Evolutionary conservation across 2,797 vertebrate genomes (phyloP).

Genomic region (Potorous gilbertii): DNA sequence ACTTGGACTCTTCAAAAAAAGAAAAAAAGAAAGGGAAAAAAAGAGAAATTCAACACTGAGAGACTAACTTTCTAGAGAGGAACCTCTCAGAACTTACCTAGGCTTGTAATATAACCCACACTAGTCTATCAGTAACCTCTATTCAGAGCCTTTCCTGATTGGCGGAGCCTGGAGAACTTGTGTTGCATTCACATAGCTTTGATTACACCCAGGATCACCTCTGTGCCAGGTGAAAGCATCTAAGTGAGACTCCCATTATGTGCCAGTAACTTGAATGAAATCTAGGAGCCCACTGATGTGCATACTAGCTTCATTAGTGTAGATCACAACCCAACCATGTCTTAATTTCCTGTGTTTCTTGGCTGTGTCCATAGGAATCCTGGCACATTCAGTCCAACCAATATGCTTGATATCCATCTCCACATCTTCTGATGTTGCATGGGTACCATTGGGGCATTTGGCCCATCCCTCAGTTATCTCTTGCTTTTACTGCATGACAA

Average conservation of each 20-base stretch:
- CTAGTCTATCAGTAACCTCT: neutral
- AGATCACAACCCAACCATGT: neutral
- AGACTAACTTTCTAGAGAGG: neutral
- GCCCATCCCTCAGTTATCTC: neutral
- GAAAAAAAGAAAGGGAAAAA: neutral
- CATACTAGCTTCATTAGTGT: neutral
- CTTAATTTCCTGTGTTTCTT: neutral
- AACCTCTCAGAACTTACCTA: neutral
- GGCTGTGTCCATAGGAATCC: neutral
- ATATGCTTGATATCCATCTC: neutral
- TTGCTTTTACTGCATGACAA: neutral
- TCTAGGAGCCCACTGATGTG: neutral
- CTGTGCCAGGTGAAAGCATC: neutral
- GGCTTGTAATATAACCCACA: neutral
- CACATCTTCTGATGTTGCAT: neutral
- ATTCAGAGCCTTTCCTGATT: neutral
- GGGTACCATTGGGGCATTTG: neutral
- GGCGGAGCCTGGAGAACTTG: neutral
- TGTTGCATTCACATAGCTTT: neutral
- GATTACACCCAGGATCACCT: neutral
- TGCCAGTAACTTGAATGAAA: neutral
- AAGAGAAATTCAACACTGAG: neutral
- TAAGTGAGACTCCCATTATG: neutral
- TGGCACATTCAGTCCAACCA: neutral
- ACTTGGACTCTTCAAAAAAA: neutral